phyloP scores from a whole-genome alignment of 23 tunicate genomes.

The Botrylloides violaceus region DNA sequence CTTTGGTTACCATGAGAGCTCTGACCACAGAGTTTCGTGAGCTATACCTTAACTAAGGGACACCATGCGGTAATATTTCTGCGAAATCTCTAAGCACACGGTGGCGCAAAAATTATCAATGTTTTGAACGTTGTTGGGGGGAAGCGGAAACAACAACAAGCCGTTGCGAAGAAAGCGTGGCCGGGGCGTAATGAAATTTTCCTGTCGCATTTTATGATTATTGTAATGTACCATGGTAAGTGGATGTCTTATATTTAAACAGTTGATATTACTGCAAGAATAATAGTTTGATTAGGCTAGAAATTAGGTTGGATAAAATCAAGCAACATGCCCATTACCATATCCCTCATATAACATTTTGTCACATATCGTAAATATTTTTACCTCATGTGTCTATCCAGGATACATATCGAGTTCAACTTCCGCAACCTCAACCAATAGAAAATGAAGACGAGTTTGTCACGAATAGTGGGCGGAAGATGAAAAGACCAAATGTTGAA shows the following conservation, averaged over 20 bases:
- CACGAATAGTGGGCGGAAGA: conserved; percentile 61
- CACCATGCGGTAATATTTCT: no score
- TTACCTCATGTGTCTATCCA: background rate
- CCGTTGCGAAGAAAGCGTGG: conserved; percentile 1
- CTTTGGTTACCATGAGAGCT: no score
- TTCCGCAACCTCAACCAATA: conserved; percentile 66
- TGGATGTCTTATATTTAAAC: no score
- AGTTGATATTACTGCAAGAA: no score
- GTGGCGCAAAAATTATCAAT: no score
- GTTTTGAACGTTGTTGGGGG: conserved; percentile 20
- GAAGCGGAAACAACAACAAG: background rate
- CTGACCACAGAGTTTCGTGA: no score
- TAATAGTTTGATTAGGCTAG: no score
- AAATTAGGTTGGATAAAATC: no score
- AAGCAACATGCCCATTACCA: background rate
- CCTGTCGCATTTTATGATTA: no score
- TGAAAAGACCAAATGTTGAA: conserved; percentile 20
- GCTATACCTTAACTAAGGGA: no score
- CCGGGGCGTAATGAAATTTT: background rate
- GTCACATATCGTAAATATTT: background rate
- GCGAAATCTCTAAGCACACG: no score
- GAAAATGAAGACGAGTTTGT: conserved; percentile 75
- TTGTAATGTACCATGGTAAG: no score
- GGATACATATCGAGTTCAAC: conserved; percentile 60
- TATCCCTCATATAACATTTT: background rate